Percentiles rank a stretch among this genome's conserved stretches.
Evolutionary conservation across 2,888 invertebrate genomes (phyloP).

Genomic region (Meta bourneti): DNA sequence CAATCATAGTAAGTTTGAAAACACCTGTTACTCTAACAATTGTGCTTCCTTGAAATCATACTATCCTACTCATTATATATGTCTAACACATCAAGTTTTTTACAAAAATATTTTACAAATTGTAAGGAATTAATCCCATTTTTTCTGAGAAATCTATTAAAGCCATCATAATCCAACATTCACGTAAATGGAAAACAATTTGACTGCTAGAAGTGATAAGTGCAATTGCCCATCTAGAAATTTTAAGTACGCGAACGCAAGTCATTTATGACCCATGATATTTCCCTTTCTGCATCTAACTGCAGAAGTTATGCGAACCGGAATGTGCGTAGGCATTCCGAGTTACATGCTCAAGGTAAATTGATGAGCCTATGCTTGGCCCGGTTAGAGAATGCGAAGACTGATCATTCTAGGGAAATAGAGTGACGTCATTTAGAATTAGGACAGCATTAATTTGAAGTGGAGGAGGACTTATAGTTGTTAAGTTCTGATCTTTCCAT

Average conservation of each 20-base stretch:
- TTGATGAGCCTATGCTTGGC: constrained; percentile 9
- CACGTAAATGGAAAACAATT: too few species aligned
- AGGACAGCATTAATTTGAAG: background rate
- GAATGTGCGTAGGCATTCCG: constrained; percentile 4
- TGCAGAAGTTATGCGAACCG: constrained; percentile 3
- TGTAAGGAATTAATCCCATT: too few species aligned
- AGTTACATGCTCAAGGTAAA: background rate
- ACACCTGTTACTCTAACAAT: too few species aligned
- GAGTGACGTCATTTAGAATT: constrained; percentile 9
- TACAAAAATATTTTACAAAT: too few species aligned
- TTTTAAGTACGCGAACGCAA: background rate
- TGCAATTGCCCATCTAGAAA: too few species aligned
- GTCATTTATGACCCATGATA: background rate
- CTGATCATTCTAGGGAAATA: constrained; percentile 9
- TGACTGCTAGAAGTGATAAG: too few species aligned
- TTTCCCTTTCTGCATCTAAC: constrained; percentile 1
- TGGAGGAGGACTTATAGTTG: background rate
- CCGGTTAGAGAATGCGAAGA: background rate
- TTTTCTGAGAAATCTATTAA: too few species aligned
- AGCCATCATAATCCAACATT: too few species aligned
- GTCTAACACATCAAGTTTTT: too few species aligned
- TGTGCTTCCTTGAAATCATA: too few species aligned
- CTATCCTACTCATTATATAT: too few species aligned
- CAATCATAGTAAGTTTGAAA: too few species aligned
- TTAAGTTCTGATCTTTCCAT: background rate